phyloP scores from a whole-genome alignment of 2,888 invertebrate genomes.

The Pecten maximus region DNA sequence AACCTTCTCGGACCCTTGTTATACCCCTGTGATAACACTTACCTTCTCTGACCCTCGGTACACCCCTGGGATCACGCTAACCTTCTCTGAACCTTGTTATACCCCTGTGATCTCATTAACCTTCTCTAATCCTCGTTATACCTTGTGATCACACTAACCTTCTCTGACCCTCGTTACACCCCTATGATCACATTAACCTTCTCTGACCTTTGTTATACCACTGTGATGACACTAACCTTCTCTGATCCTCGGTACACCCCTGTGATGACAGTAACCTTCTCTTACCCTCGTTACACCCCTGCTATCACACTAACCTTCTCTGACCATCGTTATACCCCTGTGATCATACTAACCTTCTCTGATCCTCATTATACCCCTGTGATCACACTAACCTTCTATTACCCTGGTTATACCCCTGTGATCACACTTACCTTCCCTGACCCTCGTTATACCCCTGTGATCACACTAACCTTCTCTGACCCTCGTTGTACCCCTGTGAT shows the following conservation, averaged over 20 bases:
- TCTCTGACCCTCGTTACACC: neutral
- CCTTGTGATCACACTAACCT: neutral
- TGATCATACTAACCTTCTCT: neutral
- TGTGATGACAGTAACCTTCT: neutral
- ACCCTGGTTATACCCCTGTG: neutral
- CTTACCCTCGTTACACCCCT: neutral
- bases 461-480: neutral
- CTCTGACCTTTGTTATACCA: neutral
- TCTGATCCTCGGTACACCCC: neutral
- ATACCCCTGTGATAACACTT: neutral
- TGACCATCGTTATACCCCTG: neutral
- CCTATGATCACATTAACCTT: neutral
- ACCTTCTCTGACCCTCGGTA: neutral
- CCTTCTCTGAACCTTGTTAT: neutral
- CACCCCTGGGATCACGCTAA: neutral
- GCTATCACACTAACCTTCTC: neutral
- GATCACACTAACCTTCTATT: neutral
- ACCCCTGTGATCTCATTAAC: neutral
- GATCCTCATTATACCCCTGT: neutral
- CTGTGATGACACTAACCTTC: neutral
- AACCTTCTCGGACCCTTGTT: neutral
- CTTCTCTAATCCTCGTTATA: neutral
- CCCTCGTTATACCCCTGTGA: neutral
- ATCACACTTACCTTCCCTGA: neutral
- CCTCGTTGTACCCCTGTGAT: neutral